Base-by-base conservation (phyloP, 2,113 vertebrate genomes). In the Drymodes brunneopygia region DNA sequence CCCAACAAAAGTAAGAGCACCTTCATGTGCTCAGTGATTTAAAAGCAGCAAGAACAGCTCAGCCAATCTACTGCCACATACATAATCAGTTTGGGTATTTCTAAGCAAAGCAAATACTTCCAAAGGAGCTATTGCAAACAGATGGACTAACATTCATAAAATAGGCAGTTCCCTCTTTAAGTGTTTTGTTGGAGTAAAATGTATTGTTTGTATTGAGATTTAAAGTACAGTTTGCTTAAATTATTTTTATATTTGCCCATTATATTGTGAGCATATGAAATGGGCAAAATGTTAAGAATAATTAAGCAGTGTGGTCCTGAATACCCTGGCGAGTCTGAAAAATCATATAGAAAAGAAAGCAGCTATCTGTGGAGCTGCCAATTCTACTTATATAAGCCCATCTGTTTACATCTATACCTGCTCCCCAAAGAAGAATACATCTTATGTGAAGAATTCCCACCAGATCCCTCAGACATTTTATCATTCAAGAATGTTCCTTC, bases 261-360 rank as follows among this genome's bases (percentile, higher is more conserved):
- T 88, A 90, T 95, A 95, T 94, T 92, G 57, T 24, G 31, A 94
- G 47, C 25, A 14, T 92, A 91, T 80, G 51, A 97, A 97, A 94
- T 97, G 58, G 94, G 62, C 81, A 95, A 78, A 96, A 88, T 95
- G 93, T 95, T 96, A 96, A 75, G 86, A 96, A 95, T 95, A 96
- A 97, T 98, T 97, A 98, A 83, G 66, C 57, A 60, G 71, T 60
- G 45, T 77, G 69, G 42, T 94, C 50, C 67, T 93, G 87, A 97
- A 95, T 95, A 79, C 19, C 50, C 72, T 70, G 50, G 62, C 45
- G 82, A 82, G 70, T 77, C 84, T 94, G 86, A 88, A 94, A 84
- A 72, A 71, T 93, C 64, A 83, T 90, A 88, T 62, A 83, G 54
- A 71, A 88, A 91, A 94, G 53, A 71, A 95, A 90, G 72, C 93